Base-by-base conservation (phyloP, 64 coral and sea anemone species). In the Stichodactyla mertensii region DNA sequence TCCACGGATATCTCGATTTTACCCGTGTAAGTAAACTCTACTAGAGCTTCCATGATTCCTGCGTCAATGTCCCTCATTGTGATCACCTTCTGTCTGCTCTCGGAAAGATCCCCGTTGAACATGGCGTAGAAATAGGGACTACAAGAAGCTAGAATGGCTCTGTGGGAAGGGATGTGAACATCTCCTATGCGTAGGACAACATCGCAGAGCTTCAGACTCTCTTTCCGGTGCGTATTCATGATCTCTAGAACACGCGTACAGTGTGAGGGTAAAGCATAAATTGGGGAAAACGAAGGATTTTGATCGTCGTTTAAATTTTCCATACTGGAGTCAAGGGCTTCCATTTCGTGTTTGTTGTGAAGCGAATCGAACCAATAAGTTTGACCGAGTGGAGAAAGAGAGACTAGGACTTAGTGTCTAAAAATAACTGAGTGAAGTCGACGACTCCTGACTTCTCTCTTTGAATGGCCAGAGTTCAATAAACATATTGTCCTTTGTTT, bases 101-200 rank as follows among this genome's bases (percentile, higher is more conserved):
- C 97, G 54, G 86, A 90, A 52, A 99, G 82, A 19, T 99, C 97
- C 18, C 93, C 91, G 64, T 93, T 92, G 56, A 99, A 99, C 97
- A 99, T 99, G 66, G 97, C 97, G 66, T 92, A 99, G 77, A 99
- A 99, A 66, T 99, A 99, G 6, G 88, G 86, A 58, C 92, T 95
- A 61, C 97, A 99, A 0, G 97, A 93, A 19, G 97, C 97, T 52
- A 99, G 92, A 5, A 99, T 93, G 15, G 97, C 92, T 64, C 91
- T 78, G 77, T 99, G 97, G 61, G 87, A 88, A 13, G 93, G 87
- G 77, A 95, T 95, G 53, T 94, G 90, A 6, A 87, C 85, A 55
- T 94, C 93, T 51, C 86, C 97, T 45, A 99, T 92, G 89, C 91
- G 88, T 83, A 99, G 90, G 23, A 99, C 93, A 23, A 99, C 97